Percentiles rank a stretch among this genome's conserved stretches.
phyloP scores from a whole-genome alignment of 2,797 vertebrate species.

The Odontamblyopus rebecca region DNA sequence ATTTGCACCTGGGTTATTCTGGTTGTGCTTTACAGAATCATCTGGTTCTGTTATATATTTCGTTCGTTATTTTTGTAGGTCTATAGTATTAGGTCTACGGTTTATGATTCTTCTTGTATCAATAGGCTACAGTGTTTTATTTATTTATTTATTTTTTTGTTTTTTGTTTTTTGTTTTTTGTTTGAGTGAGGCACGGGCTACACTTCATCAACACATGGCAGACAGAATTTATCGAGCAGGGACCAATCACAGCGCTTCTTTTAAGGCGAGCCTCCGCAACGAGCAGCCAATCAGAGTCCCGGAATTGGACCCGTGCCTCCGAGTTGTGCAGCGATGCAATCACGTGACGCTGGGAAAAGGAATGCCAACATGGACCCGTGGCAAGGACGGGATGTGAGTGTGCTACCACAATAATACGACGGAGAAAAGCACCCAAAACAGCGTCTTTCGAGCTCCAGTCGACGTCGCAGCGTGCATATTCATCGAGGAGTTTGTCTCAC shows the following conservation, averaged over 20 bases:
- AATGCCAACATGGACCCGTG: constrained; percentile 82
- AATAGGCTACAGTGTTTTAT: constrained; percentile 20
- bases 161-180: too few species aligned
- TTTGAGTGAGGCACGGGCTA: neutral
- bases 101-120: neutral
- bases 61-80: neutral
- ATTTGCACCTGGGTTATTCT: neutral
- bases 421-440: constrained; percentile 11
- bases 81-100: neutral
- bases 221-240: constrained; percentile 43
- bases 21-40: neutral
- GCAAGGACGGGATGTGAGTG: constrained; percentile 73
- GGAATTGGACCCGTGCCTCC: constrained; percentile 72
- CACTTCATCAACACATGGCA: constrained; percentile 63
- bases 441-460: neutral
- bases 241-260: constrained; percentile 66
- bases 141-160: too few species aligned
- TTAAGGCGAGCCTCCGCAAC: constrained; percentile 78
- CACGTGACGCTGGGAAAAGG: constrained; percentile 77
- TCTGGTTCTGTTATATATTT: too few species aligned
- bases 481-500: constrained; percentile 6
- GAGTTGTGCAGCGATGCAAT: constrained; percentile 70
- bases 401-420: constrained; percentile 66
- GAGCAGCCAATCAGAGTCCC: constrained; percentile 62
- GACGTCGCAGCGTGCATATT: constrained; percentile 23